These are phyloP conservation scores for Euwallacea similis DNA, from an alignment of 1,140 invertebrate species.

Conservation along the genomic window DNA sequence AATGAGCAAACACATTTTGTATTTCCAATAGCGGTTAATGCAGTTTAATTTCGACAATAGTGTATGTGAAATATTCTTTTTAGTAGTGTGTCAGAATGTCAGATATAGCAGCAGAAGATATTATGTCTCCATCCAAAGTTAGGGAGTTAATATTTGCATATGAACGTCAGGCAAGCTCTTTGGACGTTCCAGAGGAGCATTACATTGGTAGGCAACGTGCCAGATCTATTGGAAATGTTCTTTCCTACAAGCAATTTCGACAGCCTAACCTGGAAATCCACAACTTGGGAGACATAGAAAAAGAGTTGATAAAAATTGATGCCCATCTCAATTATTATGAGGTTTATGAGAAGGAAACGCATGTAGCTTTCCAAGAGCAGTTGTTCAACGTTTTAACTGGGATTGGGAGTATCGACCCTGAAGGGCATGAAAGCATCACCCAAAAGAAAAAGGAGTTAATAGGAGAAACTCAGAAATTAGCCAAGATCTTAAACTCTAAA, in stretches of 20 bases:
- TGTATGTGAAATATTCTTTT: not conserved
- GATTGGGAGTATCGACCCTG: conserved; percentile 34
- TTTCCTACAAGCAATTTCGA: conserved; percentile 31
- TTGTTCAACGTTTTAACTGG: conserved; percentile 35
- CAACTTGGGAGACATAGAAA: conserved; percentile 32
- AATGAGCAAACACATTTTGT: not conserved
- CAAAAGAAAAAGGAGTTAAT: conserved; percentile 30
- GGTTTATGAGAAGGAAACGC: conserved; percentile 36
- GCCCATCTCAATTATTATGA: conserved; percentile 35
- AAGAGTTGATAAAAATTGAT: conserved; percentile 34
- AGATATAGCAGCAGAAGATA: not conserved
- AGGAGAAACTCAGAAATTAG: conserved; percentile 25
- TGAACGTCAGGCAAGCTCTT: conserved; percentile 7
- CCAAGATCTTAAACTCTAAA: conserved; percentile 30
- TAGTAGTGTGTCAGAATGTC: not conserved
- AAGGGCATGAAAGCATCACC: conserved; percentile 23
- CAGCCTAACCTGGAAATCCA: conserved; percentile 27
- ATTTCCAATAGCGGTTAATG: not conserved
- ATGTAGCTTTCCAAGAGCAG: conserved; percentile 40
- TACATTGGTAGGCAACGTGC: conserved; percentile 15
- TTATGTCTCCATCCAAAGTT: conserved; percentile 1
- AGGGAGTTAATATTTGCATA: conserved; percentile 15
- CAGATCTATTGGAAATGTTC: conserved; percentile 36
- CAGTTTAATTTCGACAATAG: not conserved
- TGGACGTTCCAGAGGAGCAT: not conserved